A percentile compares a stretch with the other conserved stretches of the same genome.
Evolutionary conservation across 2,113 vertebrate species (phyloP).

Genomic region (Notarius quadriscutis): DNA sequence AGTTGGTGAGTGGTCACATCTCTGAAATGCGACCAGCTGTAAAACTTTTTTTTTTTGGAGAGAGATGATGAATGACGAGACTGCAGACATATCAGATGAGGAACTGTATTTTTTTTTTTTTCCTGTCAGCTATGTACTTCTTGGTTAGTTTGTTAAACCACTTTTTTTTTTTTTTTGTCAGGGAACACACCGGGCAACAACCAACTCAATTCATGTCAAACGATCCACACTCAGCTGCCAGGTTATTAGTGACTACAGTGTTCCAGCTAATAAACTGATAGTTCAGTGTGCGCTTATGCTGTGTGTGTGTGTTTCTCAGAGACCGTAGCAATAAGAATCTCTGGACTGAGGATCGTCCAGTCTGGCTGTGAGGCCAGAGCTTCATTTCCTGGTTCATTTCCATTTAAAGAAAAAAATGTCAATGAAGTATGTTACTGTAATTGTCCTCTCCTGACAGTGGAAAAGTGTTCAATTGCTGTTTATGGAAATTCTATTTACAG

Average conservation of each 20-base stretch:
- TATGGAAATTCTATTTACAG: conserved; percentile 84
- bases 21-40: not conserved
- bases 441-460: conserved; percentile 66
- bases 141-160: conserved; percentile 21
- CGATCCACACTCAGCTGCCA: not conserved
- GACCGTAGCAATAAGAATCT: conserved; percentile 56
- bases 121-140: conserved; percentile 52
- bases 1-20: not conserved
- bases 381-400: conserved; percentile 38
- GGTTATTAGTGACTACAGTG: not conserved
- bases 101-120: conserved; percentile 47
- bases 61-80: not conserved
- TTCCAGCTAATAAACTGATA: not conserved
- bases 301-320: conserved; percentile 36
- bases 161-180: not conserved
- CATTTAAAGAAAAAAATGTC: conserved; percentile 10
- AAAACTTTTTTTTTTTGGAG: not conserved
- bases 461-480: conserved; percentile 74
- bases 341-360: conserved; percentile 38
- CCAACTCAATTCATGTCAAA: not conserved
- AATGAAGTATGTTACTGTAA: conserved; percentile 51
- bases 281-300: not conserved
- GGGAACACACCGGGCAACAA: not conserved
- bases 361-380: conserved; percentile 30
- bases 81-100: conserved; percentile 25